These are phyloP conservation scores for Chionodraco myersi DNA, from an alignment of 2,113 vertebrate genomes.

Conservation along the genomic window DNA sequence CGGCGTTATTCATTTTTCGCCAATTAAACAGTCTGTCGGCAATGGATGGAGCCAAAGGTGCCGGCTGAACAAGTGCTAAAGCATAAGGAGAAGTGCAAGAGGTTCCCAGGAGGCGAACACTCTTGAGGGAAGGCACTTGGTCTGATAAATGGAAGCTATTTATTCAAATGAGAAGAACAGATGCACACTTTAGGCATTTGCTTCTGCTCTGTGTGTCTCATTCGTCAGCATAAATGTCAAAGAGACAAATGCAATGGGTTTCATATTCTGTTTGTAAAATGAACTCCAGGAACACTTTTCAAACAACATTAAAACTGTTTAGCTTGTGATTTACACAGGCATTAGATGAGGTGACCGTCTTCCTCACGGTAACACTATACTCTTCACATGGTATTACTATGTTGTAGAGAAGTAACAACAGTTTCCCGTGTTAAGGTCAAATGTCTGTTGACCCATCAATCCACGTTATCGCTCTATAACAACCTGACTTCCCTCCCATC, in stretches of 20 bases:
- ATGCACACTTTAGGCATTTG: background rate
- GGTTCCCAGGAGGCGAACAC: background rate
- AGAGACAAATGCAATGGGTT: background rate
- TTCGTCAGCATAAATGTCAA: background rate
- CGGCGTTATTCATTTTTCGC: slow-evolving; percentile 23
- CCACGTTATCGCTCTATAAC: background rate
- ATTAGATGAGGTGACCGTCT: background rate
- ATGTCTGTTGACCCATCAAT: background rate
- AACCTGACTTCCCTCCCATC: background rate
- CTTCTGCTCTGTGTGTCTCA: background rate
- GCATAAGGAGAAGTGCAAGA: slow-evolving; percentile 1
- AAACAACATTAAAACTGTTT: background rate
- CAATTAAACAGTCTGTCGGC: slow-evolving; percentile 26
- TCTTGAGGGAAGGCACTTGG: background rate
- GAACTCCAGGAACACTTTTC: background rate
- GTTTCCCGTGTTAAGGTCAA: background rate
- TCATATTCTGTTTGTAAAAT: background rate
- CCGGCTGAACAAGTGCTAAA: background rate
- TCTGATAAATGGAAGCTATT: slow-evolving; percentile 26
- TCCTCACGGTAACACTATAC: no score
- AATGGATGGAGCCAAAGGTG: background rate
- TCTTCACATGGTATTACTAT: background rate
- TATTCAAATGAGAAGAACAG: slow-evolving; percentile 25
- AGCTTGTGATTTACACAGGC: background rate
- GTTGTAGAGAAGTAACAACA: background rate